Conservation (phyloP, 2,888 invertebrate species). For the Eugnorisma glareosa region DNA sequence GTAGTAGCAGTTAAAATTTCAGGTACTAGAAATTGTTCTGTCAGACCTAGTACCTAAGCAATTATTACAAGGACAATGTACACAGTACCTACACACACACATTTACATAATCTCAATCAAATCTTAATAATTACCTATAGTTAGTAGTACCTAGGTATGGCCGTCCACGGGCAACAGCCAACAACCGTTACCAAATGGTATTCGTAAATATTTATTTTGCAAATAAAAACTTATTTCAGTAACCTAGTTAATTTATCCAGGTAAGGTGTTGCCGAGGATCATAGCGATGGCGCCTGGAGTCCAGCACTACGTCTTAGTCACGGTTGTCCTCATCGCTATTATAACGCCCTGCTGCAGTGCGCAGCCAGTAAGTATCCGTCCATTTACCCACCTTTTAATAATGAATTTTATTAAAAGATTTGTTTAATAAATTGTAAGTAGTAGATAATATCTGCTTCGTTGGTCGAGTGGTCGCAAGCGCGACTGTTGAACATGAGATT, state of each 20-base stretch:
- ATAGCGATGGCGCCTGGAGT: conserved; percentile 72
- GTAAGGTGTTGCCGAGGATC: conserved; percentile 42
- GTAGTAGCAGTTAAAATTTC: too few relatives aligned
- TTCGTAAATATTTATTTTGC: background rate
- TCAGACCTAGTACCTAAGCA: background rate
- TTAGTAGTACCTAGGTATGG: background rate
- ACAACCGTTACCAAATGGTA: background rate
- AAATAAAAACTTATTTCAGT: background rate
- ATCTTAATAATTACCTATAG: too few relatives aligned
- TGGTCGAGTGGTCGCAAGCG: too few relatives aligned
- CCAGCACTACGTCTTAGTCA: conserved; percentile 69
- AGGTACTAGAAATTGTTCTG: background rate
- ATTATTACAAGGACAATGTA: background rate
- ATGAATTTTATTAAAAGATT: too few relatives aligned
- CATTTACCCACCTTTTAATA: background rate
- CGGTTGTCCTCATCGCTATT: conserved; percentile 75
- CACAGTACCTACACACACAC: too few relatives aligned
- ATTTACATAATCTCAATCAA: too few relatives aligned
- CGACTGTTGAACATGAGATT: too few relatives aligned
- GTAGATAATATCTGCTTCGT: too few relatives aligned
- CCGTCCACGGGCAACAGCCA: background rate
- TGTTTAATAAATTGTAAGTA: too few relatives aligned
- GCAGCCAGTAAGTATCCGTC: conserved; percentile 81
- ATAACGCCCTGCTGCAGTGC: conserved; percentile 78
- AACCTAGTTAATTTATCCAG: conserved; percentile 37